Percentiles rank a stretch among this genome's conserved stretches.
Evolutionary conservation across 2,888 invertebrate genomes (phyloP).

Genomic region (Parelbella ahira): DNA sequence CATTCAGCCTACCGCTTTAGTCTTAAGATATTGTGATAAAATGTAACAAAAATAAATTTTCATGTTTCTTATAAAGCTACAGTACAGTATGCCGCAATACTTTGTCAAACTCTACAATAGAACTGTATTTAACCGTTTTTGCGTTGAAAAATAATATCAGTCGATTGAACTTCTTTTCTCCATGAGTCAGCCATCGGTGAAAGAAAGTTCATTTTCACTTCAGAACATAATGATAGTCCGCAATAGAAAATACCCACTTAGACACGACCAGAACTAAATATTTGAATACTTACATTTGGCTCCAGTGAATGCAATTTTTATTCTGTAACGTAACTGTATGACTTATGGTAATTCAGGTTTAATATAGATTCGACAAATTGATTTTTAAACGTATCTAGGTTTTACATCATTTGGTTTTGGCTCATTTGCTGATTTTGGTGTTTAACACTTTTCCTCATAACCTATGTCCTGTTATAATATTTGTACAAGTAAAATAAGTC

Average conservation of each 20-base stretch:
- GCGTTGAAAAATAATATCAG: conserved; percentile 18
- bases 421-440: no score
- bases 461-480: no score
- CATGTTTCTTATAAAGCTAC: conserved; percentile 8
- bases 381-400: no score
- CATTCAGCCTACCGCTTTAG: conserved; percentile 4
- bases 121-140: conserved; percentile 18
- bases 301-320: no score
- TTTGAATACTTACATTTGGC: no score
- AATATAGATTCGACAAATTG: no score
- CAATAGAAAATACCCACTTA: conserved; percentile 42
- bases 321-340: no score
- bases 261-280: no score
- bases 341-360: no score
- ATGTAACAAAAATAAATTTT: conserved; percentile 14
- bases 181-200: conserved; percentile 39
- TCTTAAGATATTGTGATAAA: conserved; percentile 14
- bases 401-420: no score
- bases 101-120: conserved; percentile 14
- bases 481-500: no score
- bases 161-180: conserved; percentile 24
- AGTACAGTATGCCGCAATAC: conserved; percentile 2
- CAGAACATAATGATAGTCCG: conserved; percentile 51
- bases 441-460: no score
- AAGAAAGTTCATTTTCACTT: conserved; percentile 60